phyloP scores from a whole-genome alignment of 2,797 vertebrate genomes.

The Gobionotothen gibberifrons region DNA sequence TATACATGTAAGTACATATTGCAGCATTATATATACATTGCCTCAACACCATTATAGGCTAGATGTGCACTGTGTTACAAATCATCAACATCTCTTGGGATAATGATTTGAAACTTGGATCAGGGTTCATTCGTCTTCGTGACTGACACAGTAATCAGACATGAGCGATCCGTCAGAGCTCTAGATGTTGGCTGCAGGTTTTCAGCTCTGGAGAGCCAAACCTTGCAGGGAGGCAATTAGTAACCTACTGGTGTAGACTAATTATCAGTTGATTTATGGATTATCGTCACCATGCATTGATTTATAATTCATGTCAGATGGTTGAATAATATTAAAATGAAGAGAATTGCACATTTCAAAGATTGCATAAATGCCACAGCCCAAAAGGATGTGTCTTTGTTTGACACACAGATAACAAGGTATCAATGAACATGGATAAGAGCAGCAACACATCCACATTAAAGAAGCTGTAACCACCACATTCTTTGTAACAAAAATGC shows the following conservation, averaged over 20 bases:
- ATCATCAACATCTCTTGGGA: conserved; percentile 5
- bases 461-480: background rate
- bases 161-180: conserved; percentile 34
- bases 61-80: background rate
- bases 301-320: background rate
- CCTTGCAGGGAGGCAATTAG: conserved; percentile 27
- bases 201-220: conserved; percentile 27
- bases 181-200: conserved; percentile 52
- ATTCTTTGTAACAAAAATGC: background rate
- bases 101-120: conserved; percentile 52
- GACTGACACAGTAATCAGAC: conserved; percentile 59
- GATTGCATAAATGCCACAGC: background rate
- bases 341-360: background rate
- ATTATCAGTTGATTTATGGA: conserved; percentile 27
- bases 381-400: conserved; percentile 20
- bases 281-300: conserved; percentile 4
- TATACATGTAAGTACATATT: too few relatives aligned
- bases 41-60: background rate
- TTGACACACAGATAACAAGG: conserved; percentile 9
- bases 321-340: background rate
- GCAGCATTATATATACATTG: background rate
- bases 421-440: conserved; percentile 5
- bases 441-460: background rate
- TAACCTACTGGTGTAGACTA: background rate
- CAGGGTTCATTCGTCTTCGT: conserved; percentile 42